Conservation (phyloP, 1,140 invertebrate species). For the Arctopsyche grandis region DNA sequence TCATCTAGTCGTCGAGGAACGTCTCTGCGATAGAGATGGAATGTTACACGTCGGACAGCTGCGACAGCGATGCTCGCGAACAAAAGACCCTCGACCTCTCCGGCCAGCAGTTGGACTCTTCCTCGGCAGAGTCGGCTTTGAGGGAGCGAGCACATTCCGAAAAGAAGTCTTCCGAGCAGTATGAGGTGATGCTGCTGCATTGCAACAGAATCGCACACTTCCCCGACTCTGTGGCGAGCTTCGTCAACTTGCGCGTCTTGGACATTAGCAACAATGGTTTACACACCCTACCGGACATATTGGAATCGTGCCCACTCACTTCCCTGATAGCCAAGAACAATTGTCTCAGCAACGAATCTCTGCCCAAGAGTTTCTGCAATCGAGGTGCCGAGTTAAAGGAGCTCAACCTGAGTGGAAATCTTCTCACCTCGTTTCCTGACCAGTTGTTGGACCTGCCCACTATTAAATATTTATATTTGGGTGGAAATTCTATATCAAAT, state of each 20-base stretch:
- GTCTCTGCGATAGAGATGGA: conserved; percentile 68
- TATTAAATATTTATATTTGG: conserved; percentile 88
- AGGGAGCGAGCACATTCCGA: conserved; percentile 60
- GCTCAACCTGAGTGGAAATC: conserved; percentile 93
- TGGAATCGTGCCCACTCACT: conserved; percentile 78
- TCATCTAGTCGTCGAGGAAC: no score
- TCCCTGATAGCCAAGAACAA: conserved; percentile 91
- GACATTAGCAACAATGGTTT: conserved; percentile 92
- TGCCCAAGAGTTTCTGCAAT: conserved; percentile 84
- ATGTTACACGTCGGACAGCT: conserved; percentile 82
- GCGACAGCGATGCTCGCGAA: conserved; percentile 75
- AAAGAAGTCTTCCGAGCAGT: conserved; percentile 53
- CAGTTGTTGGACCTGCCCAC: conserved; percentile 83
- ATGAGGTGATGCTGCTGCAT: conserved; percentile 77
- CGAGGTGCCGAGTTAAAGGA: conserved; percentile 74
- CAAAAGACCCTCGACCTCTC: conserved; percentile 77
- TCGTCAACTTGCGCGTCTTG: conserved; percentile 76
- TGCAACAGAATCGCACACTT: conserved; percentile 73
- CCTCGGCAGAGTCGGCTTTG: conserved; percentile 68
- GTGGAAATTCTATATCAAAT: conserved; percentile 84
- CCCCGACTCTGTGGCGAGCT: conserved; percentile 69
- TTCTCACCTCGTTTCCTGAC: conserved; percentile 83
- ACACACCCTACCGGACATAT: conserved; percentile 76
- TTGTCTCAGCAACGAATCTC: conserved; percentile 77
- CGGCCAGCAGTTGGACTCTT: conserved; percentile 71